These are phyloP conservation scores for Oligia fasciuncula DNA, from an alignment of 2,888 invertebrate species.

Conservation along the genomic window DNA sequence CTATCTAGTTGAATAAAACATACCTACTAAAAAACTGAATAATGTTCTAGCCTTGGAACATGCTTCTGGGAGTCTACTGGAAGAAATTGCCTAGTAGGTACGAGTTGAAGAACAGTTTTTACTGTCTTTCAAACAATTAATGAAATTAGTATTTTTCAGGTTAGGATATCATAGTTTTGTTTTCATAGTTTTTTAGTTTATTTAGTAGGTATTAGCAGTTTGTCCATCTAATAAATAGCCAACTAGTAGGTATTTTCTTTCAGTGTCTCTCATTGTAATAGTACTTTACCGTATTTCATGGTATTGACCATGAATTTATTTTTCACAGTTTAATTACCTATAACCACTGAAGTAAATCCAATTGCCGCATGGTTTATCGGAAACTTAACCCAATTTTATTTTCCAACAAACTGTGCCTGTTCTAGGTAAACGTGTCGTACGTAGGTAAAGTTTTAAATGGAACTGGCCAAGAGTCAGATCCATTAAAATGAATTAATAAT, in stretches of 20 bases:
- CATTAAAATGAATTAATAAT: constrained; percentile 29
- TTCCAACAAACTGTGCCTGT: not conserved
- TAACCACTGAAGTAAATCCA: not conserved
- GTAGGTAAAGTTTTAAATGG: constrained; percentile 6
- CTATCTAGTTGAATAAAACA: too few relatives aligned
- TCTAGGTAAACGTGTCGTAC: not conserved
- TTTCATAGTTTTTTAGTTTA: too few relatives aligned
- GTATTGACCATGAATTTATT: not conserved
- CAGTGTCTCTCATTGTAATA: not conserved
- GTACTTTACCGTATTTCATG: not conserved
- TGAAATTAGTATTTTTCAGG: too few relatives aligned
- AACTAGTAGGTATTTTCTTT: not conserved
- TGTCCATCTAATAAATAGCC: too few relatives aligned
- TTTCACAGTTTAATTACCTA: not conserved
- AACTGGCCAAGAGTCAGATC: not conserved
- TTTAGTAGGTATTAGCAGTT: too few relatives aligned
- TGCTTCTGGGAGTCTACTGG: not conserved
- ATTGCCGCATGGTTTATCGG: not conserved
- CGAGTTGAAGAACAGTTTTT: not conserved
- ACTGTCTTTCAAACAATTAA: not conserved
- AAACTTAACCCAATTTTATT: not conserved
- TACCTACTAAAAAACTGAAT: not conserved
- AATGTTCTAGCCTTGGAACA: not conserved
- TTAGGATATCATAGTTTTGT: too few relatives aligned
- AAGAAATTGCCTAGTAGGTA: not conserved